Evolutionary conservation across 1,140 invertebrate genomes (phyloP).

Genomic region (Anoplophora glabripennis): DNA sequence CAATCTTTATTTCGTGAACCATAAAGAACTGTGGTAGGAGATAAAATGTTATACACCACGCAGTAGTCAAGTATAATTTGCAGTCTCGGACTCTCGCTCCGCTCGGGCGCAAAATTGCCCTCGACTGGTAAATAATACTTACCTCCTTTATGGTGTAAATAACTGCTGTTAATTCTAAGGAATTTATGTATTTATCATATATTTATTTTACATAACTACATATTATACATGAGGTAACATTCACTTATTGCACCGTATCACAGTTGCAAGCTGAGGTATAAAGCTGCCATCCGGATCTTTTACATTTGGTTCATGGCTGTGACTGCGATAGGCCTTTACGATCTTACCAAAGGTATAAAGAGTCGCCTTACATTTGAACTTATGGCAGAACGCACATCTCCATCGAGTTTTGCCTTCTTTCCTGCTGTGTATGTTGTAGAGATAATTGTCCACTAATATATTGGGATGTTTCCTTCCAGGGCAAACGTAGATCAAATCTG

Average conservation of each 20-base stretch:
- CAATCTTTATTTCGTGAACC: no score
- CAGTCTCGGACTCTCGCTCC: no score
- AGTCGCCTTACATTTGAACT: constrained; percentile 29
- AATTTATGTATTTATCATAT: neutral
- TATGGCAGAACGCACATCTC: constrained; percentile 28
- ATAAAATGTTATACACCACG: no score
- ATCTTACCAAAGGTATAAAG: constrained; percentile 28
- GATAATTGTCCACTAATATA: constrained; percentile 26
- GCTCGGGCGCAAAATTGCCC: no score
- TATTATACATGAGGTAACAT: neutral
- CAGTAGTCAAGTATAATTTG: no score
- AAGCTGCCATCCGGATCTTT: neutral
- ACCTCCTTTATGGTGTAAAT: no score
- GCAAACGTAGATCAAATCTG: constrained; percentile 27
- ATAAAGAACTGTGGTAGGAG: no score
- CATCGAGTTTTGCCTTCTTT: constrained; percentile 26
- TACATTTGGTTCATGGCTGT: constrained; percentile 24
- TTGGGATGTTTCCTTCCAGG: constrained; percentile 31
- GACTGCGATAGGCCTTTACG: constrained; percentile 24
- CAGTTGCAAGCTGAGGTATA: neutral
- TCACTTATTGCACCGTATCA: neutral
- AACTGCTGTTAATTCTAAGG: no score
- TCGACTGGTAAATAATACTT: no score
- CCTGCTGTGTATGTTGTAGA: constrained; percentile 25
- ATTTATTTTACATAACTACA: neutral